A percentile compares a stretch with the other conserved stretches of the same genome.
These are phyloP conservation scores for Mimumesa dahlbomi DNA, from an alignment of 2,888 invertebrate species.

Conservation along the genomic window DNA sequence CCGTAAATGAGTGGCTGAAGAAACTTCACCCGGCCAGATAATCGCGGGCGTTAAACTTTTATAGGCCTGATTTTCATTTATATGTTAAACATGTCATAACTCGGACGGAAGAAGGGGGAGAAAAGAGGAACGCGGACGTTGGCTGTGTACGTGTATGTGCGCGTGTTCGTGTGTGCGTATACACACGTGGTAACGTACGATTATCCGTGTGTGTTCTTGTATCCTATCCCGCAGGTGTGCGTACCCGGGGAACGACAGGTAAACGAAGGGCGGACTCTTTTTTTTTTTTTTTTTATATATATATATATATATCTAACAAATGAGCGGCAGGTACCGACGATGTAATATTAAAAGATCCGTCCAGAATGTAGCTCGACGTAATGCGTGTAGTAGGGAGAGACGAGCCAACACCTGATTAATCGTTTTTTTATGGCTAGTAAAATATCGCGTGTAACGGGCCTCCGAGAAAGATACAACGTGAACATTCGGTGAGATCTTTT, in stretches of 20 bases:
- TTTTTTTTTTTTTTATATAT: no score
- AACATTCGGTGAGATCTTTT: no score
- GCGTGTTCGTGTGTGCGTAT: neutral
- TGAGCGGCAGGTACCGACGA: conserved; percentile 58
- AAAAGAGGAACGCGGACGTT: conserved; percentile 17
- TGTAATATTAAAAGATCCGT: conserved; percentile 58
- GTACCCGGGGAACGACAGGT: conserved; percentile 22
- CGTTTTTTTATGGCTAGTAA: conserved; percentile 61
- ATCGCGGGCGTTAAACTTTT: conserved; percentile 76
- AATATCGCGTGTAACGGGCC: conserved; percentile 50
- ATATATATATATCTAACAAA: conserved; percentile 69
- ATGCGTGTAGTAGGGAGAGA: neutral
- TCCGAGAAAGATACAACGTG: conserved; percentile 35
- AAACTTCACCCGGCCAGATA: conserved; percentile 65
- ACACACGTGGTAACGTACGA: no score
- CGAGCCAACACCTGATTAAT: conserved; percentile 56
- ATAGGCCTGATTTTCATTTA: conserved; percentile 76
- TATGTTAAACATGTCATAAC: conserved; percentile 76
- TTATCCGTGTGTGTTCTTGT: no score
- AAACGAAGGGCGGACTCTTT: conserved; percentile 51
- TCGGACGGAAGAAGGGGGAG: conserved; percentile 31
- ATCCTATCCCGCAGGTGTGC: conserved; percentile 33
- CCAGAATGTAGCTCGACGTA: conserved; percentile 1
- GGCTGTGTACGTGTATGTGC: conserved; percentile 10
- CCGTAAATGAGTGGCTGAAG: conserved; percentile 60